Evolutionary conservation across 2,888 invertebrate species (phyloP).

Genomic region (Mechanitis mazaeus): DNA sequence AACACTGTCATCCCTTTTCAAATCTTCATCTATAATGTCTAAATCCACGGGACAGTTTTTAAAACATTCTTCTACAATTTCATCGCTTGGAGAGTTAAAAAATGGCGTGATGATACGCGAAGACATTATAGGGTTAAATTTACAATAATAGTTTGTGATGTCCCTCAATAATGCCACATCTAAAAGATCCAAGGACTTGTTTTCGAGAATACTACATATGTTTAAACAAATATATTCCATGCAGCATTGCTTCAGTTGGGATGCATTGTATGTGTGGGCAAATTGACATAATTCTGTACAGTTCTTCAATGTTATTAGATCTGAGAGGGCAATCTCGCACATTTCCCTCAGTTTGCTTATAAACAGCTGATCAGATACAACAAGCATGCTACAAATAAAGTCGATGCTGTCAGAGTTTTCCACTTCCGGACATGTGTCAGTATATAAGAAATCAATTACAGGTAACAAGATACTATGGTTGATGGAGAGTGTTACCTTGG

Average conservation of each 20-base stretch:
- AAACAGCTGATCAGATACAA: slow-evolving; percentile 88
- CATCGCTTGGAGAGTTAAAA: slow-evolving; percentile 78
- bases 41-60: slow-evolving; percentile 64
- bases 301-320: slow-evolving; percentile 83
- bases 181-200: slow-evolving; percentile 79
- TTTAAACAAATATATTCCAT: slow-evolving; percentile 88
- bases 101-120: slow-evolving; percentile 83
- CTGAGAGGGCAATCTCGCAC: slow-evolving; percentile 81
- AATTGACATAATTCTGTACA: slow-evolving; percentile 86
- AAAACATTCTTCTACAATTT: slow-evolving; percentile 63
- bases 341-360: slow-evolving; percentile 82
- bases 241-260: slow-evolving; percentile 81
- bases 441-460: slow-evolving; percentile 86
- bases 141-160: slow-evolving; percentile 81
- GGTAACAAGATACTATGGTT: slow-evolving; percentile 78
- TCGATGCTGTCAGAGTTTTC: slow-evolving; percentile 80
- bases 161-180: slow-evolving; percentile 79
- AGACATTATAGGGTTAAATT: slow-evolving; percentile 77
- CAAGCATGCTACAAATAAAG: slow-evolving; percentile 83
- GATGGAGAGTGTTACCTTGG: slow-evolving; percentile 77
- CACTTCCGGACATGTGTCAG: slow-evolving; percentile 79
- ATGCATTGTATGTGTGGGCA: slow-evolving; percentile 85
- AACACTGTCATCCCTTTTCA: slow-evolving; percentile 62
- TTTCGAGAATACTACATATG: slow-evolving; percentile 82
- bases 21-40: slow-evolving; percentile 68